Evolutionary conservation across 2,113 vertebrate species (phyloP).

Genomic region (Myotis yumanensis): DNA sequence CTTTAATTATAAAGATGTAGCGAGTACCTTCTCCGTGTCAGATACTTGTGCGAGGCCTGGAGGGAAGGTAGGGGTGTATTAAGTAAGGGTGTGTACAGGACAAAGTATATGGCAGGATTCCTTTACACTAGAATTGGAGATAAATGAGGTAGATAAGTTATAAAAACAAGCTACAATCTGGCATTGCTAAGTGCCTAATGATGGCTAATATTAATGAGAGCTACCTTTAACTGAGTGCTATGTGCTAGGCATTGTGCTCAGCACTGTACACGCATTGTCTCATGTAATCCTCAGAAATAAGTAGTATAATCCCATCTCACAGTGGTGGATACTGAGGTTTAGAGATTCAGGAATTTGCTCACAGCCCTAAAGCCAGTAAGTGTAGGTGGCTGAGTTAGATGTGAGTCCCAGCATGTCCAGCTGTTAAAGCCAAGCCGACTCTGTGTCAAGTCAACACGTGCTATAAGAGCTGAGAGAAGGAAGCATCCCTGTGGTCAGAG

Average conservation of each 20-base stretch:
- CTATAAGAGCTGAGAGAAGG: neutral
- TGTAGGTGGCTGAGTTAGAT: neutral
- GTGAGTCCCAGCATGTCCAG: neutral
- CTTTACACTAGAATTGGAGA: neutral
- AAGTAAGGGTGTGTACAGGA: neutral
- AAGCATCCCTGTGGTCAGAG: neutral
- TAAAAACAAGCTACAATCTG: neutral
- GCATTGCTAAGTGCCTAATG: neutral
- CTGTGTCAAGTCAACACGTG: neutral
- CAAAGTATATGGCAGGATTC: neutral
- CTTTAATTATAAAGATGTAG: neutral
- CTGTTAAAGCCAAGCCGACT: neutral
- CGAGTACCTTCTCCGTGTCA: neutral
- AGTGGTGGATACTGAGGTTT: neutral
- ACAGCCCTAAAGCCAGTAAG: neutral
- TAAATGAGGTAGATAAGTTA: neutral
- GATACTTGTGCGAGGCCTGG: neutral
- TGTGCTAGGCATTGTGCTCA: neutral
- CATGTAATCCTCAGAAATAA: neutral
- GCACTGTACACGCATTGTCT: neutral
- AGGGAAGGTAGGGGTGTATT: neutral
- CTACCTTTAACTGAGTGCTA: neutral
- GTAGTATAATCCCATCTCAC: neutral
- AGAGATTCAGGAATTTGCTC: neutral
- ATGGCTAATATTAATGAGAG: neutral